These are phyloP conservation scores for Colossoma macropomum DNA, from an alignment of 2,113 vertebrate species.

Conservation along the genomic window DNA sequence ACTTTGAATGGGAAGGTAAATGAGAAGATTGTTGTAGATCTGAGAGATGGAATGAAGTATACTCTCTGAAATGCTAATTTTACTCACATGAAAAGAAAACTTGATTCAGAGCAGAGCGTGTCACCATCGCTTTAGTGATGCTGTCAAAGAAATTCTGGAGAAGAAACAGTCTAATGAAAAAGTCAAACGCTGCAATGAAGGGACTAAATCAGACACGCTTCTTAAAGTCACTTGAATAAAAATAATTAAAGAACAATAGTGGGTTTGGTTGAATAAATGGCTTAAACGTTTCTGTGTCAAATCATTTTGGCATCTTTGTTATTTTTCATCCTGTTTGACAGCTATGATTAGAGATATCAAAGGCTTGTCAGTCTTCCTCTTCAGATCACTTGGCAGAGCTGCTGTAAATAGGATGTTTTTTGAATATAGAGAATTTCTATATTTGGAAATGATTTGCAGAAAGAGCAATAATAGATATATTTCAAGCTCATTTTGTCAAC, in stretches of 20 bases:
- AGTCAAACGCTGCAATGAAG: conserved; percentile 12
- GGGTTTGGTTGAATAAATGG: conserved; percentile 23
- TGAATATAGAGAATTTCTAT: not conserved
- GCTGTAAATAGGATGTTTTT: not conserved
- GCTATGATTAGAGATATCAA: conserved; percentile 1
- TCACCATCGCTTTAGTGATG: conserved; percentile 45
- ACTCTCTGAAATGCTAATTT: conserved; percentile 69
- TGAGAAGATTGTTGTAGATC: conserved; percentile 57
- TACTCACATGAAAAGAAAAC: conserved; percentile 59
- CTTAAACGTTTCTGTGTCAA: conserved; percentile 4
- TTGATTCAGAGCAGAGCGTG: conserved; percentile 12
- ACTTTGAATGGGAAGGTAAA: conserved; percentile 57
- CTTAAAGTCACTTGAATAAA: conserved; percentile 32
- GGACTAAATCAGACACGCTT: not conserved
- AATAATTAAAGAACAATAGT: conserved; percentile 18
- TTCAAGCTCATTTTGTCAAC: too few relatives aligned
- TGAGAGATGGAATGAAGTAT: conserved; percentile 47
- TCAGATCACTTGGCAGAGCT: not conserved
- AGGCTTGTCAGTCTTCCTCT: not conserved
- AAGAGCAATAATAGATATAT: not conserved
- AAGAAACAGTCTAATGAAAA: conserved; percentile 26
- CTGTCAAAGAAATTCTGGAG: conserved; percentile 36
- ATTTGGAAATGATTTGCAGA: not conserved
- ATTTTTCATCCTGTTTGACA: not conserved
- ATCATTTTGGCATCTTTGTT: conserved; percentile 4